Base-by-base conservation (phyloP, 2,888 invertebrate genomes). In the Coremacera marginata region DNA sequence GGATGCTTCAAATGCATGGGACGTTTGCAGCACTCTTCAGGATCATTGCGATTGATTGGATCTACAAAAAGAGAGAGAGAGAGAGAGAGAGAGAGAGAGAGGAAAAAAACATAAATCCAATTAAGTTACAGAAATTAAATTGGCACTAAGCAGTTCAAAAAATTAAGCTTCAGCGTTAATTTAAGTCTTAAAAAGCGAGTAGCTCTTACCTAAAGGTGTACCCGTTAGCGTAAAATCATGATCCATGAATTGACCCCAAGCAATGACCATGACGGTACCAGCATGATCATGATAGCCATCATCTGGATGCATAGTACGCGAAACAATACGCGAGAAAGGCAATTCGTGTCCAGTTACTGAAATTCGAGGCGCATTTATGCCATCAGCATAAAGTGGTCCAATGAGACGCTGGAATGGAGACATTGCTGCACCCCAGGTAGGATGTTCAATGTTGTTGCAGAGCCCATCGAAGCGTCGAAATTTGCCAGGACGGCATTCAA, bases 161-260 rank as follows among this genome's bases (percentile, higher is more conserved):
- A n/a, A 49, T 60, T 8, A 22, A 19, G 19, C 5, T 55, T 49
- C 62, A 52, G 5, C 52, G 49, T 37, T 51, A 31, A 57, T 60
- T 31, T 22, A 49, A 34, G 7, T 60, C 19, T 5, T 11, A 44
- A 25, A 7, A 27, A 11, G 22, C 11, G 49, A 14, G n/a, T 14
- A 19, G 31, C 75, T 81, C 90, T 90, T 91, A 96, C 96, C 96
- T 80, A 96, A 91, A 62, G 96, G 96, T 34, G 96, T 96, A 82
- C 93, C 96, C 76, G 96, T 96, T 55, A 96, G 92, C 5, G 96
- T 96, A 84, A 95, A 95, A 89, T 97, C 97, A 91, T 97, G 97
- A 90, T 97, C 97, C 93, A 97, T 96, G 90, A 97, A 96, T 90
- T 97, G 97, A 83, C 97, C 97, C 97, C 97, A 97, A 76, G 96